Evolutionary conservation across 2,797 vertebrate species (phyloP), one percentile per base, ranked within the genome.

Genomic region (Psittacula derbiana): DNA sequence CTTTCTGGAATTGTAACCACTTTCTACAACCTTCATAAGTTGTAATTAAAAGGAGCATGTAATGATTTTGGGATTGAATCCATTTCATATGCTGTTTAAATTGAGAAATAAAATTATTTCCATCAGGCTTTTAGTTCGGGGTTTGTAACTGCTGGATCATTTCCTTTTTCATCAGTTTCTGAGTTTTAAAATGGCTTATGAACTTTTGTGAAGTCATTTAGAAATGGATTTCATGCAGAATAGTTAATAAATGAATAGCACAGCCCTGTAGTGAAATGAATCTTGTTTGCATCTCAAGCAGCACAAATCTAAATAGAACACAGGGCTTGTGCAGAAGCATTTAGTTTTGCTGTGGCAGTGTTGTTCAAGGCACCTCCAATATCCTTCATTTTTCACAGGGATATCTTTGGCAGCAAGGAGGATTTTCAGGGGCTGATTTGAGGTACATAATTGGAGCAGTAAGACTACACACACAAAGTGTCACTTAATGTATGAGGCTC

Each of bases 401-500:
- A 74, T 93, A 84, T 86, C 96, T 97, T 91, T 95, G 94, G 86
- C 95, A 95, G 85, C 86, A 84, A 84, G 94, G 85, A 93, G 92
- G 81, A 88, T 98, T 97, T 98, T 93, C 97, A 98, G 97, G 97
- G 98, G 97, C 98, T 99, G 98, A 98, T 99, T 98, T 97, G 92
- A 97, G 97, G 93, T 88, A 49, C 80, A 95, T 98, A 98, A 99
- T 98, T 98, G 98, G 98, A 98, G 98, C 97, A 79, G 98, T 98
- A 93, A 90, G 98, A 98, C 98, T 98, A 97, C 98, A 98, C 98
- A 97, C 96, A 97, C 97, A 97, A 96, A 98, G 98, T 98, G 98
- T 98, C 96, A 97, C 97, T 98, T 98, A 98, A 98, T 98, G 98
- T 98, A 98, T 98, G 98, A 98, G 98, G 97, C 97, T 98, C 97